Percentiles rank a stretch among this genome's conserved stretches.
Evolutionary conservation across 2,888 invertebrate genomes (phyloP).

Genomic region (Cetonia aurata): DNA sequence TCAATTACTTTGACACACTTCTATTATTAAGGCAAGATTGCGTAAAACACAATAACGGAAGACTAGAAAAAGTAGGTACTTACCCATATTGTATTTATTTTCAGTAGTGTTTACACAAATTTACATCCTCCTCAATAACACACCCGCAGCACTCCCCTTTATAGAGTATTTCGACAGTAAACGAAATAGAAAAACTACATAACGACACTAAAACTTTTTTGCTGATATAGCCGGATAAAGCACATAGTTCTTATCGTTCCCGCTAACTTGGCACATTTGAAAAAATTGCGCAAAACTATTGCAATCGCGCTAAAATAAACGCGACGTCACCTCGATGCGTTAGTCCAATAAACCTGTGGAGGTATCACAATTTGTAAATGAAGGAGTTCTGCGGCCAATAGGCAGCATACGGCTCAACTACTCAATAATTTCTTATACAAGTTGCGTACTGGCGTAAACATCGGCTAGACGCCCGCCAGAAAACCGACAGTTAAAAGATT

Average conservation of each 20-base stretch:
- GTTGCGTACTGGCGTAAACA: conserved; percentile 15
- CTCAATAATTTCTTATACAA: conserved; percentile 22
- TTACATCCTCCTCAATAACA: conserved; percentile 31
- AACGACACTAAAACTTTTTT: conserved; percentile 24
- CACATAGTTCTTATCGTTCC: conserved; percentile 19
- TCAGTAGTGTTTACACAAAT: conserved; percentile 14
- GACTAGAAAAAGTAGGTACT: conserved; percentile 11
- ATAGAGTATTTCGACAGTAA: neutral
- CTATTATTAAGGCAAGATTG: conserved; percentile 11
- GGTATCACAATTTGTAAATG: conserved; percentile 20
- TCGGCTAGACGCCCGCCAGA: conserved; percentile 4
- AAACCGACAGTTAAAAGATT: conserved; percentile 17
- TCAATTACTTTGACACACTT: conserved; percentile 39
- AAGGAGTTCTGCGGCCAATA: conserved; percentile 5
- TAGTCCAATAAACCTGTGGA: neutral
- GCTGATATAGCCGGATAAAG: conserved; percentile 8
- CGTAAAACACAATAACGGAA: conserved; percentile 20
- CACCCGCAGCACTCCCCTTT: conserved; percentile 7
- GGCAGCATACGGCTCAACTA: neutral
- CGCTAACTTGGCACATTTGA: conserved; percentile 17
- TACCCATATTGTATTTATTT: conserved; percentile 20
- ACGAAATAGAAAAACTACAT: conserved; percentile 19
- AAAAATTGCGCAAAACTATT: conserved; percentile 11
- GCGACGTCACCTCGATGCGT: conserved; percentile 14
- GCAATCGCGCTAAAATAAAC: conserved; percentile 11